Percentiles rank a stretch among this genome's conserved stretches.
These are phyloP conservation scores for Podarcis lilfordi DNA, from an alignment of 2,797 vertebrate genomes.

Conservation along the genomic window DNA sequence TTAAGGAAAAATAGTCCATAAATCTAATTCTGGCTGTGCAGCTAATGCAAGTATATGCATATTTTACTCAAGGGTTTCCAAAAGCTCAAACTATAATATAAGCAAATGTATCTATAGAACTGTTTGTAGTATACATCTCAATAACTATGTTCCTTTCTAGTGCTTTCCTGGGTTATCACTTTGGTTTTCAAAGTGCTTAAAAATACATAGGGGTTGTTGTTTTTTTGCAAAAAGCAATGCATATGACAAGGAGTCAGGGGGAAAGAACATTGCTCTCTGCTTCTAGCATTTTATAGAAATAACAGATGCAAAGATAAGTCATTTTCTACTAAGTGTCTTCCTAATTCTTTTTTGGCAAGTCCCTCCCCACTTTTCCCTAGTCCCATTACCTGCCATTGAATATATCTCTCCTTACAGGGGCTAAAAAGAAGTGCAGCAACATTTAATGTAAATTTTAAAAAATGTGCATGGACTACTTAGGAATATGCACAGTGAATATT, in stretches of 20 bases:
- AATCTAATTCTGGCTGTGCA: constrained; percentile 31
- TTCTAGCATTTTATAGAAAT: constrained; percentile 49
- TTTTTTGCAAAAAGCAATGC: constrained; percentile 49
- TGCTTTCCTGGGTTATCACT: constrained; percentile 31
- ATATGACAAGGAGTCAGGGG: constrained; percentile 22
- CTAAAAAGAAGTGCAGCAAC: constrained; percentile 60
- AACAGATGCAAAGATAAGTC: constrained; percentile 46
- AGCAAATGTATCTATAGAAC: constrained; percentile 22
- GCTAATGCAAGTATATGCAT: neutral
- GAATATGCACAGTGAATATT: constrained; percentile 69
- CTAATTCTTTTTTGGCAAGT: constrained; percentile 64
- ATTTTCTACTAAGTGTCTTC: constrained; percentile 69
- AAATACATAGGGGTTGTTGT: constrained; percentile 32
- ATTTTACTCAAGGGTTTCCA: constrained; percentile 36
- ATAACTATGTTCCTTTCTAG: constrained; percentile 12
- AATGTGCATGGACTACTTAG: constrained; percentile 67
- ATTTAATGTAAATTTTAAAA: constrained; percentile 57
- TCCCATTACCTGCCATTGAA: constrained; percentile 73
- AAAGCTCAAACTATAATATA: neutral
- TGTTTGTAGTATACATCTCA: neutral
- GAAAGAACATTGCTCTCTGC: constrained; percentile 49
- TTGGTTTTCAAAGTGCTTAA: constrained; percentile 44
- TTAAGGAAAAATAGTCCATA: constrained; percentile 41
- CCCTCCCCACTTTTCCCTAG: constrained; percentile 53
- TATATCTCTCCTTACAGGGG: constrained; percentile 64